Evolutionary conservation across 1,140 invertebrate species (phyloP).

Genomic region (Physella acuta): DNA sequence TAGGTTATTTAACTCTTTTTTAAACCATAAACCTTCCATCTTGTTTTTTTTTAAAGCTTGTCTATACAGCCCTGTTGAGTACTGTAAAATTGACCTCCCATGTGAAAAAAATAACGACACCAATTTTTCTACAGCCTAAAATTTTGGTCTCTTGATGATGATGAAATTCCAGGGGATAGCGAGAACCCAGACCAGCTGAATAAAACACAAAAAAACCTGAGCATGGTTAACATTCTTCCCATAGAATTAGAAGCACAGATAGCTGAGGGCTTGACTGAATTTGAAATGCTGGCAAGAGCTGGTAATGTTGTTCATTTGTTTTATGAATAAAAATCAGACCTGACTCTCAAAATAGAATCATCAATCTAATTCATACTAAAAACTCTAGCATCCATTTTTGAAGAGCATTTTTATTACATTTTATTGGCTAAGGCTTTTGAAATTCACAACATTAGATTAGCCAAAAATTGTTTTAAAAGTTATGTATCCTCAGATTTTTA

Average conservation of each 20-base stretch:
- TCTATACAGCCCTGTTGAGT: no score
- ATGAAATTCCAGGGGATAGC: background rate
- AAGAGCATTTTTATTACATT: no score
- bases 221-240: background rate
- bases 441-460: no score
- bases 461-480: no score
- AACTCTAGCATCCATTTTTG: no score
- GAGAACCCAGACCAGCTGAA: background rate
- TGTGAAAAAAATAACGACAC: no score
- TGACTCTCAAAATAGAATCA: no score
- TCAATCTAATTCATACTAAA: no score
- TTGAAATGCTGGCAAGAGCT: slow-evolving; percentile 60
- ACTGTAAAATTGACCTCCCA: background rate
- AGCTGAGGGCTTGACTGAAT: slow-evolving; percentile 47
- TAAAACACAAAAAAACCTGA: background rate
- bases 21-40: background rate
- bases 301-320: no score
- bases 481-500: no score
- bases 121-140: slow-evolving; percentile 5
- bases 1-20: background rate
- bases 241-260: slow-evolving; percentile 29
- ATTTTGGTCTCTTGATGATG: slow-evolving; percentile 9
- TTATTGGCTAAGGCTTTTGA: no score
- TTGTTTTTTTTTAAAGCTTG: background rate
- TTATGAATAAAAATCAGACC: no score